Conservation (phyloP, 2,888 invertebrate genomes). For the Hirudinaria manillensis region DNA sequence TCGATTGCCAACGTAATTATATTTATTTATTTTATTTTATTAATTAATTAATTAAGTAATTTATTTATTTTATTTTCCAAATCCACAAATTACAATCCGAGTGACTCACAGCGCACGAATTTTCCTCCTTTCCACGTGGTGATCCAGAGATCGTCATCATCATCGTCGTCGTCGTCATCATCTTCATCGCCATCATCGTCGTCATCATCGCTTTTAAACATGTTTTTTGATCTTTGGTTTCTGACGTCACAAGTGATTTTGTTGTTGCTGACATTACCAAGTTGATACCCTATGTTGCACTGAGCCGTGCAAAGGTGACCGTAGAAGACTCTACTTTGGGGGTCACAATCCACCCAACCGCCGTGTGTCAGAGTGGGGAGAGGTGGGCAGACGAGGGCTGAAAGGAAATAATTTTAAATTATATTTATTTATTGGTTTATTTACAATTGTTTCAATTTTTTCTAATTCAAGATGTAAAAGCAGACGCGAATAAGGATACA, state of each 20-base stretch:
- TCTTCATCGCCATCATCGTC: constrained; percentile 1
- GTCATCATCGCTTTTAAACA: neutral
- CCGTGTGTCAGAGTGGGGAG: neutral
- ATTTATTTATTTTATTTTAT: neutral
- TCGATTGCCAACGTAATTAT: neutral
- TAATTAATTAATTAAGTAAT: neutral
- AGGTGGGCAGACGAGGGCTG: constrained; percentile 10
- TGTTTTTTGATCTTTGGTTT: neutral
- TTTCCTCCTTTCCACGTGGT: neutral
- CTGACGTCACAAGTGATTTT: constrained; percentile 2
- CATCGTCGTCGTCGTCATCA: neutral
- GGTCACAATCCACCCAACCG: neutral
- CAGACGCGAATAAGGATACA: too few relatives aligned
- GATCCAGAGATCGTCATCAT: neutral
- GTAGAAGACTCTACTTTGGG: neutral
- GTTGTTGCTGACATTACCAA: neutral
- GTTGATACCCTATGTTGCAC: neutral
- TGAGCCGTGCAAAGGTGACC: neutral
- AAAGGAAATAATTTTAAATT: neutral
- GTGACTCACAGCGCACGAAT: neutral
- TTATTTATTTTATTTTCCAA: too few relatives aligned
- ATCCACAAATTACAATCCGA: too few relatives aligned
- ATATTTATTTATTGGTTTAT: neutral
- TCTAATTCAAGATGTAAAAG: too few relatives aligned
- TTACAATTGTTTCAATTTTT: neutral